Percentiles rank a stretch among this genome's conserved stretches.
Conservation (phyloP, 2,888 invertebrate species). For the Idaea straminata region DNA sequence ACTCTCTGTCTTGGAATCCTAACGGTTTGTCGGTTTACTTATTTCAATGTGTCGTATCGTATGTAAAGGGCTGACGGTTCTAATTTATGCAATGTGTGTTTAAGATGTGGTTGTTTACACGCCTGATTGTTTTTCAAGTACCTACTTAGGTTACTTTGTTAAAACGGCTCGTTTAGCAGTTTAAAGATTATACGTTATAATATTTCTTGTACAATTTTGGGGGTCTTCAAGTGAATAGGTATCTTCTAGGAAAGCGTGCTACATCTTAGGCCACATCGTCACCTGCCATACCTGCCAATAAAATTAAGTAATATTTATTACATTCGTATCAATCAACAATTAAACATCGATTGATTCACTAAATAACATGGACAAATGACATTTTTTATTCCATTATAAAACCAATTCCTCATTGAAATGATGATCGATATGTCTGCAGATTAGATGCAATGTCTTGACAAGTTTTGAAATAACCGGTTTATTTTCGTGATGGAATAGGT, state of each 20-base stretch:
- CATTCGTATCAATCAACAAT: background rate
- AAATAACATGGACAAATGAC: background rate
- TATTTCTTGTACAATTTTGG: too few relatives aligned
- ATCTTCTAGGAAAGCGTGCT: too few relatives aligned
- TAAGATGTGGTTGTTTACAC: too few relatives aligned
- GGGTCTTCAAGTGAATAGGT: too few relatives aligned
- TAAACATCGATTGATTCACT: background rate
- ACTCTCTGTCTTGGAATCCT: constrained; percentile 65
- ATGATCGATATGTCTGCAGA: background rate
- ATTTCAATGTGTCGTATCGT: background rate
- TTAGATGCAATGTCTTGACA: background rate
- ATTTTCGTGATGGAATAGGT: background rate
- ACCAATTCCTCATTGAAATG: background rate
- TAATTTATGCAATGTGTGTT: background rate
- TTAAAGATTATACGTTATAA: too few relatives aligned
- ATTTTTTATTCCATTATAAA: background rate
- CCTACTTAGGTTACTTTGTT: too few relatives aligned
- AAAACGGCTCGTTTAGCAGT: too few relatives aligned
- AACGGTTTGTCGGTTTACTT: constrained; percentile 56
- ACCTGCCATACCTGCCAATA: too few relatives aligned
- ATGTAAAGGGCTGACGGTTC: background rate
- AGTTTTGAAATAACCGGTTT: background rate
- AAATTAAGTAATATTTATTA: too few relatives aligned
- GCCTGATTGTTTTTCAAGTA: too few relatives aligned
- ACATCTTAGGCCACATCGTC: too few relatives aligned